These are phyloP conservation scores for Bathynomus jamesi DNA, from an alignment of 1,140 invertebrate species.

Conservation along the genomic window DNA sequence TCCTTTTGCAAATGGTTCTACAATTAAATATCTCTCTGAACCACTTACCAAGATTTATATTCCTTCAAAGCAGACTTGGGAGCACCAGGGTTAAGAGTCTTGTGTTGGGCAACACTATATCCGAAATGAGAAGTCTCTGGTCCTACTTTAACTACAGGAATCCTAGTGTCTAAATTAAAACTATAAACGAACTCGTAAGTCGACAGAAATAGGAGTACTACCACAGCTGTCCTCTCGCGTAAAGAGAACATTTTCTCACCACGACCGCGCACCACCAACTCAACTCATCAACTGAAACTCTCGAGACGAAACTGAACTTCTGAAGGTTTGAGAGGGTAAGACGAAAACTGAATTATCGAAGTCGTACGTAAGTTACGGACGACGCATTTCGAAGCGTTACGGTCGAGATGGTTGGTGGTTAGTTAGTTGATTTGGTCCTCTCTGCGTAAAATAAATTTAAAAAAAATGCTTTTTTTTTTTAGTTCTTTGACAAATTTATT, in stretches of 20 bases:
- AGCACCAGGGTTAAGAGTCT: neutral
- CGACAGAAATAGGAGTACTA: neutral
- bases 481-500: no score
- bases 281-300: neutral
- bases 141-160: neutral
- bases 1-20: no score
- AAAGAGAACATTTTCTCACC: neutral
- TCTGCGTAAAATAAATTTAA: no score
- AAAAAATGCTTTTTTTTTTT: no score
- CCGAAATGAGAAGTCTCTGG: neutral
- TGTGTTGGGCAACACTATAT: neutral
- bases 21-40: no score
- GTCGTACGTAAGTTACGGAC: no score
- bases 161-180: neutral
- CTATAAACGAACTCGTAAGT: neutral
- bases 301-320: no score
- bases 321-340: no score
- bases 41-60: neutral
- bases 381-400: no score
- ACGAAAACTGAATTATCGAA: no score
- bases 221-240: neutral
- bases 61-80: neutral
- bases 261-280: neutral
- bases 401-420: no score
- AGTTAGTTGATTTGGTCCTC: no score